Evolutionary conservation across 1,140 invertebrate species (phyloP), one percentile per base, ranked within the genome.

Genomic region (Ostrea denselamellosa): DNA sequence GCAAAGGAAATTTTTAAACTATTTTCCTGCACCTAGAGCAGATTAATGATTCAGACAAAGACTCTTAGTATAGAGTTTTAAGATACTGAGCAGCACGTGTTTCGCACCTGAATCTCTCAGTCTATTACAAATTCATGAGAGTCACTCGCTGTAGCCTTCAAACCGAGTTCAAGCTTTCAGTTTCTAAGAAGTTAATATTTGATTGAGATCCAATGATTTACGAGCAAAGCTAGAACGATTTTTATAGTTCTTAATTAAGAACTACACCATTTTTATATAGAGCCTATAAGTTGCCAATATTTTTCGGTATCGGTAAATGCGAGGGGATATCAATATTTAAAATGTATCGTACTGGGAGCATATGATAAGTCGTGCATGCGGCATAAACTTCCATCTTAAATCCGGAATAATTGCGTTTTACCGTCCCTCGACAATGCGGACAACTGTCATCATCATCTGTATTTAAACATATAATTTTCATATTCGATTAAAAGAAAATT

Each of bases 231-330:
- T 71, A 71, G 68, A 71, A 25, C 68, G 28, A 71, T 28, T 71
- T 71, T 71, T 71, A 71, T 71, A 71, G 68, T 71, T 71, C 68
- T 71, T 71, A 71, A 71, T 71, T 71, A 71, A 71, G 68, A 71
- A 71, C 68, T 34, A 71, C 68, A 25, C 68, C 68, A 71, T 71
- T 71, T 71, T 71, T 71, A 71, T 71, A 71, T 71, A 12, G 68
- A 71, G 28, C 25, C 22, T 28, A 71, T 71, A 71, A 71, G 22
- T 71, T 28, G 68, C 68, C 68, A 71, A 28, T 71, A 71, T 71
- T 71, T 71, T 71, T 25, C 68, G 12, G 22, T 71, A 71, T 71
- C 28, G n/a, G 68, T 71, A 44, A 28, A 28, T 28, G 68, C 28
- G 22, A 71, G 68, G 22, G 22, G 12, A 71, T 71, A 71, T 71